A percentile compares a stretch with the other conserved stretches of the same genome.
Conservation (phyloP, 2,113 vertebrate genomes). For the Anoplopoma fimbria region DNA sequence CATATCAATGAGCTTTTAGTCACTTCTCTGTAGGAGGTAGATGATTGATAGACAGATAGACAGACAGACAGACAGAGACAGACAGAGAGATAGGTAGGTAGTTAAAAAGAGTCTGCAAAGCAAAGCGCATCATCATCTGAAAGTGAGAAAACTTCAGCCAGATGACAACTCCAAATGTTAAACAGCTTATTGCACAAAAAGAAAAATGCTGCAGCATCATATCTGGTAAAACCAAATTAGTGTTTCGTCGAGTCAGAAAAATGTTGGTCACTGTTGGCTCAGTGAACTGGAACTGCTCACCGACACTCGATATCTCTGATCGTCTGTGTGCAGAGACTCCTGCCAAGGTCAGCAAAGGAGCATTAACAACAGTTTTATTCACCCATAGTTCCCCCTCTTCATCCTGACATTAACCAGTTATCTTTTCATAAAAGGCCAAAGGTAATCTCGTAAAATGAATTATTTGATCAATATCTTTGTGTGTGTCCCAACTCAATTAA, state of each 20-base stretch:
- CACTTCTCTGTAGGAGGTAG: not conserved
- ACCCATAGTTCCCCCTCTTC: not conserved
- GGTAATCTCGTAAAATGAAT: not conserved
- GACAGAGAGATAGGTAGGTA: not conserved
- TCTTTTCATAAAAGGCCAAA: conserved; percentile 5
- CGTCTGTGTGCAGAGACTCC: conserved; percentile 34
- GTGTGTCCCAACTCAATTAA: not conserved
- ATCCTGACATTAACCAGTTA: not conserved
- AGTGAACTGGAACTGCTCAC: conserved; percentile 60
- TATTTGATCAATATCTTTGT: not conserved
- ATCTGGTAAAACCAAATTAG: not conserved
- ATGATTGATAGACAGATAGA: not conserved
- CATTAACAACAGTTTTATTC: not conserved
- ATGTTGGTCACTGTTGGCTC: not conserved
- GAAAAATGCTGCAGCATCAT: not conserved
- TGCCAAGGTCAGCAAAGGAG: conserved; percentile 50
- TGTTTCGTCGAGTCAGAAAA: conserved; percentile 4
- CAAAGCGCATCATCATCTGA: not conserved
- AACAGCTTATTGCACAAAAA: not conserved
- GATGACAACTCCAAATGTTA: not conserved
- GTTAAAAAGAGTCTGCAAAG: not conserved
- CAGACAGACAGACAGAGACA: not conserved
- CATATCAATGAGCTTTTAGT: not conserved
- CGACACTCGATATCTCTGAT: conserved; percentile 51
- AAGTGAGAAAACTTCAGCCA: not conserved